Base-by-base conservation (phyloP, 30 jellyfish, hydroid and myxozoan species). In the Aurelia sp. region DNA sequence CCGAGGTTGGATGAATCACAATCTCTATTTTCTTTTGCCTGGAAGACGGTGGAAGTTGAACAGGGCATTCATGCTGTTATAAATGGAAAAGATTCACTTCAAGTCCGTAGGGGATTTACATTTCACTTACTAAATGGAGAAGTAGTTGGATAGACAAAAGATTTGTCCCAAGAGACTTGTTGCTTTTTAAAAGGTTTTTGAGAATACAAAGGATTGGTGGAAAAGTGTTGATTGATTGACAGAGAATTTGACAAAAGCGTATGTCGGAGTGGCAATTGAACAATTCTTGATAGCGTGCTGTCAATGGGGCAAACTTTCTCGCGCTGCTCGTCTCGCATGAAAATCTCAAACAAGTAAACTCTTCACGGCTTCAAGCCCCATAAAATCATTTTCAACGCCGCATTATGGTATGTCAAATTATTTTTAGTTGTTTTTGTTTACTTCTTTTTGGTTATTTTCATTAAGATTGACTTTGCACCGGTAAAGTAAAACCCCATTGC, bases 181-280 rank as follows among this genome's bases (percentile, higher is more conserved):
- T 78, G 58, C 21, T 53, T 20, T 78, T 59, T 31, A 30, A 20
- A 76, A 62, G 47, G 66, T 59, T 74, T 63, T 78, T 65, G 44
- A 23, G 79, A 58, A 64, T 61, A 84, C 93, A 84, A 84, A 84
- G 86, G 84, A 77, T 65, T 62, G 79, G 66, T 59, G 22, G 48
- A 84, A 27, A 72, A 70, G 87, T 84, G 93, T 67, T 77, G 93
- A 84, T 84, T 84, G 93, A 84, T 84, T 84, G 93, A 84, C 93
- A 84, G 93, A 52, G 58, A 81, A 61, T 66, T 81, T 68, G 85
- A 84, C 93, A 84, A 84, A 84, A 84, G 78, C 84, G 85, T 71
- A 70, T 84, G 93, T 74, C 74, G 74, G 81, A 76, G 93, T 84
- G 86, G 78, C 53, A 71, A 72, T 83, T 84, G 86, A 76, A 82